Percentiles rank a stretch among this genome's conserved stretches.
phyloP scores from a whole-genome alignment of 2,888 invertebrate genomes.

The Kuschelorhynchus macadamiae region DNA sequence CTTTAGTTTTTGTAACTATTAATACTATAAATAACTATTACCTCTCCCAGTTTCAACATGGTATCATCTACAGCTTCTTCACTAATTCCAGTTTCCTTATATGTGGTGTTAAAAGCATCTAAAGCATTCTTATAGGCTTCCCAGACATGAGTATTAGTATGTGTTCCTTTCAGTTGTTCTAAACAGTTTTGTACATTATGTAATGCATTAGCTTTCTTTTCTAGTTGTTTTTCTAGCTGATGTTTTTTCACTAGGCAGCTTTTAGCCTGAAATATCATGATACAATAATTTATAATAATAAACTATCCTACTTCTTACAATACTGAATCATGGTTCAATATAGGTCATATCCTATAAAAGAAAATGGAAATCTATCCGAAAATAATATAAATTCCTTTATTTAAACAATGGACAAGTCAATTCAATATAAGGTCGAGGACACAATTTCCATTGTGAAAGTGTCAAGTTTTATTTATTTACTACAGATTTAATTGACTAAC shows the following conservation, averaged over 20 bases:
- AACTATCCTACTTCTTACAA: too few species aligned
- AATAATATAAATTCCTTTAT: too few species aligned
- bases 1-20: too few species aligned
- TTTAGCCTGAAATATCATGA: conserved; percentile 71
- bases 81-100: conserved; percentile 76
- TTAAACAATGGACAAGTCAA: too few species aligned
- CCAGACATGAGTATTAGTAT: conserved; percentile 72
- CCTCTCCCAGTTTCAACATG: conserved; percentile 81
- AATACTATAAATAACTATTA: conserved; percentile 65
- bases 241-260: conserved; percentile 75
- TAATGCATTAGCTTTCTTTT: conserved; percentile 72
- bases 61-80: conserved; percentile 80
- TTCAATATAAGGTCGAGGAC: too few species aligned
- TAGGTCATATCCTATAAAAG: too few species aligned
- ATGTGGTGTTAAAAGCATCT: conserved; percentile 76
- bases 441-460: too few species aligned
- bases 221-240: conserved; percentile 72
- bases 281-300: too few species aligned
- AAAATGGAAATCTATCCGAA: too few species aligned
- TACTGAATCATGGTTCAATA: too few species aligned
- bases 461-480: too few species aligned
- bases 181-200: conserved; percentile 75
- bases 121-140: conserved; percentile 78
- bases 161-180: conserved; percentile 74
- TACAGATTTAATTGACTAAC: too few species aligned